A percentile compares a stretch with the other conserved stretches of the same genome.
Conservation (phyloP, 2,888 invertebrate species). For the Nomada ruficornis region DNA sequence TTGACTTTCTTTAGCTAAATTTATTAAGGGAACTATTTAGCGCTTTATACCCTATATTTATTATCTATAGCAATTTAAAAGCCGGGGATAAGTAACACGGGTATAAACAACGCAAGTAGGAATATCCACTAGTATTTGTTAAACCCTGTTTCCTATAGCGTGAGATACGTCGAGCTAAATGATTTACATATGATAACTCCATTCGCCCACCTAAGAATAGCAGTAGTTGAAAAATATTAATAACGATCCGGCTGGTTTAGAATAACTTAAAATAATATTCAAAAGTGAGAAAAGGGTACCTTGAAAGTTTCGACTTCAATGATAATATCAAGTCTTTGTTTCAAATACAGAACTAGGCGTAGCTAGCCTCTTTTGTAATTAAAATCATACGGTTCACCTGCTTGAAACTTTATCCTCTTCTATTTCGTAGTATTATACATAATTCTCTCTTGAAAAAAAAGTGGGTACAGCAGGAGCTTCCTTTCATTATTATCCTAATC, state of each 20-base stretch:
- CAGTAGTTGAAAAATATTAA: slow-evolving; percentile 21
- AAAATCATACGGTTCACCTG: background rate
- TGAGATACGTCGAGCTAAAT: slow-evolving; percentile 20
- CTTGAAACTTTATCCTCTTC: background rate
- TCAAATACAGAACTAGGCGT: background rate
- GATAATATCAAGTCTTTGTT: background rate
- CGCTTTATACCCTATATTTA: too few relatives aligned
- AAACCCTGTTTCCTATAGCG: slow-evolving; percentile 11
- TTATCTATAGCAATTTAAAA: too few relatives aligned
- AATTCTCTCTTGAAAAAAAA: background rate
- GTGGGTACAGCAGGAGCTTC: background rate
- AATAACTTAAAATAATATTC: slow-evolving; percentile 13
- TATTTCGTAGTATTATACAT: background rate
- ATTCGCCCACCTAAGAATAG: slow-evolving; percentile 34
- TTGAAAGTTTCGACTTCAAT: background rate
- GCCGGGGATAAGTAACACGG: too few relatives aligned
- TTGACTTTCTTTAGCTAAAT: background rate
- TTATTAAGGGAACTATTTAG: too few relatives aligned
- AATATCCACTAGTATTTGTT: slow-evolving; percentile 17
- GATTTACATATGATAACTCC: slow-evolving; percentile 55
- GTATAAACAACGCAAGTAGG: background rate
- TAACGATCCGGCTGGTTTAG: background rate
- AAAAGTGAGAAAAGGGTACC: background rate
- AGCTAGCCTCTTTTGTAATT: background rate
- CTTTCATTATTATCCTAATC: too few relatives aligned